A percentile compares a stretch with the other conserved stretches of the same genome.
Evolutionary conservation across 2,113 vertebrate genomes (phyloP).

Genomic region (Abramis brama): DNA sequence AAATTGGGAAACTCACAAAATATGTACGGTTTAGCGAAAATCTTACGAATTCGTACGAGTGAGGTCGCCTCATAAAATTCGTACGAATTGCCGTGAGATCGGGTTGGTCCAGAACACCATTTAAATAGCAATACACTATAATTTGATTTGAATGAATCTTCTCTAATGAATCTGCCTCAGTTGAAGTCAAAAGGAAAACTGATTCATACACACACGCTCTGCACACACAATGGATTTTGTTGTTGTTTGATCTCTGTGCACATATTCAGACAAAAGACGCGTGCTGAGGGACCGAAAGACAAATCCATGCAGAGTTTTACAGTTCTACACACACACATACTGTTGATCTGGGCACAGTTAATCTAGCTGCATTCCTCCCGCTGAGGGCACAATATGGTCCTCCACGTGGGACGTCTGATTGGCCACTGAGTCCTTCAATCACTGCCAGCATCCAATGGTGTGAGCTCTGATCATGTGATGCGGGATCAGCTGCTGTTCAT

Average conservation of each 20-base stretch:
- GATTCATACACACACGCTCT: background rate
- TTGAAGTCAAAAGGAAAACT: no score
- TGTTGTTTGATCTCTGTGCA: background rate
- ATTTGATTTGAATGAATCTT: background rate
- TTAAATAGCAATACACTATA: no score
- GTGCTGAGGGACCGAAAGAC: background rate
- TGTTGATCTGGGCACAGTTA: no score
- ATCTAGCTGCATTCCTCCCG: conserved; percentile 14
- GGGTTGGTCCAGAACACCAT: no score
- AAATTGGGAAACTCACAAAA: no score
- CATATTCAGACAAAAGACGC: background rate
- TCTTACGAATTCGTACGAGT: no score
- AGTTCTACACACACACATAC: conserved; percentile 11
- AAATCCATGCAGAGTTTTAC: background rate
- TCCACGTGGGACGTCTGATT: conserved; percentile 63
- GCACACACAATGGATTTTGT: background rate
- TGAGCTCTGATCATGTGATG: background rate
- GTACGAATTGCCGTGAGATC: no score
- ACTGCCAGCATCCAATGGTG: conserved; percentile 39
- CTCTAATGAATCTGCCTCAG: background rate
- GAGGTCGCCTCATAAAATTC: no score
- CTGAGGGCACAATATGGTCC: conserved; percentile 61
- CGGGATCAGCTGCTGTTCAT: background rate
- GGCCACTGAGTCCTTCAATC: conserved; percentile 55
- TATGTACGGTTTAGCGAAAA: no score